phyloP scores from a whole-genome alignment of 2,888 invertebrate species.

The Tromatobia lineatoria region DNA sequence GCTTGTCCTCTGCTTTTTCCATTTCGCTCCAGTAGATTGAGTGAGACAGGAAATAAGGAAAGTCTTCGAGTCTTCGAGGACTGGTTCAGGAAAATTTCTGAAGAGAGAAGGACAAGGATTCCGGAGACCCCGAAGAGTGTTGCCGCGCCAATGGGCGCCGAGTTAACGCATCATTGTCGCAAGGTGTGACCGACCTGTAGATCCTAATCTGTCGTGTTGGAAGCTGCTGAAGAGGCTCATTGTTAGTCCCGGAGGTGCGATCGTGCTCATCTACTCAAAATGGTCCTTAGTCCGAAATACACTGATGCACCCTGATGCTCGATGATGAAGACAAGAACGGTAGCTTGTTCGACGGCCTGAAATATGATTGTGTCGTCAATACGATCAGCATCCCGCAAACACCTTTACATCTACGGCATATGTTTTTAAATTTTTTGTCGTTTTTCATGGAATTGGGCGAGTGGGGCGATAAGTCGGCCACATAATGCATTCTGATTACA shows the following conservation, averaged over 20 bases:
- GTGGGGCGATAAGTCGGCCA: neutral
- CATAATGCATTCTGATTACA: neutral
- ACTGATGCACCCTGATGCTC: slow-evolving; percentile 30
- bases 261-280: slow-evolving; percentile 81
- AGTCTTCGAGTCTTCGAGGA: slow-evolving; percentile 39
- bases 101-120: slow-evolving; percentile 41
- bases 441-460: neutral
- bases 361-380: neutral
- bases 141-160: slow-evolving; percentile 74
- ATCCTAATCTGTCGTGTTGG: slow-evolving; percentile 83
- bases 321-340: slow-evolving; percentile 51
- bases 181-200: slow-evolving; percentile 80
- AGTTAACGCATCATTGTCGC: slow-evolving; percentile 82
- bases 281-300: slow-evolving; percentile 75
- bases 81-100: slow-evolving; percentile 18
- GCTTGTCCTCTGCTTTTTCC: slow-evolving; percentile 39
- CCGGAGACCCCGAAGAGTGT: slow-evolving; percentile 53
- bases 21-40: slow-evolving; percentile 56
- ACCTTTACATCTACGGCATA: too few relatives aligned
- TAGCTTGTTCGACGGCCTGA: slow-evolving; percentile 13
- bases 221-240: slow-evolving; percentile 74
- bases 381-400: slow-evolving; percentile 13
- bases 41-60: slow-evolving; percentile 48
- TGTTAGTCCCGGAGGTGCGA: slow-evolving; percentile 71
- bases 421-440: slow-evolving; percentile 1